These are phyloP conservation scores for Ariolimax columbianus DNA, from an alignment of 2,888 invertebrate species.

Conservation along the genomic window DNA sequence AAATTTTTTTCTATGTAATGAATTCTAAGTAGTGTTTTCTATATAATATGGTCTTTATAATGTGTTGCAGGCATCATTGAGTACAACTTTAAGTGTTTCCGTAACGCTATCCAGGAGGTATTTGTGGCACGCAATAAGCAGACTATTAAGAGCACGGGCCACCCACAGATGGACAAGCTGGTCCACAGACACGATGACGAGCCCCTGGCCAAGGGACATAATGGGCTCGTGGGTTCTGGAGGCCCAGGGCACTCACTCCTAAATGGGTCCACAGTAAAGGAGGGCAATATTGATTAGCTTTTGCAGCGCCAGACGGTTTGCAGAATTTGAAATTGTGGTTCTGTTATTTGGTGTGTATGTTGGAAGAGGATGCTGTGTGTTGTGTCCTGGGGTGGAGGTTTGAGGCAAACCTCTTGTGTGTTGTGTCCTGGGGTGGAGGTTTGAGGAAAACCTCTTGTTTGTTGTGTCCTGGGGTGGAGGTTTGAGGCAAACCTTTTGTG, in stretches of 20 bases:
- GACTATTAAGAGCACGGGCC: slow-evolving; percentile 17
- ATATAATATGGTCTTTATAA: too few species aligned
- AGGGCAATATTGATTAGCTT: background rate
- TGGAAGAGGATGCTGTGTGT: too few species aligned
- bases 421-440: too few species aligned
- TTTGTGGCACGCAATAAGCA: slow-evolving; percentile 84
- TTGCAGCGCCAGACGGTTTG: background rate
- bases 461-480: too few species aligned
- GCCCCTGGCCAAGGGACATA: slow-evolving; percentile 5
- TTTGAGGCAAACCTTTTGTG: too few species aligned
- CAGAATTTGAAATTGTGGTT: background rate
- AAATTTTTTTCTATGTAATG: too few species aligned
- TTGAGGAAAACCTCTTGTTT: too few species aligned
- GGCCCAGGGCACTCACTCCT: slow-evolving; percentile 16
- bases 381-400: too few species aligned
- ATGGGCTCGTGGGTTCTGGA: background rate
- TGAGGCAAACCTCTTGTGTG: too few species aligned
- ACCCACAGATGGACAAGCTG: slow-evolving; percentile 36
- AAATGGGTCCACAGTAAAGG: slow-evolving; percentile 22
- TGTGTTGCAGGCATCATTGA: slow-evolving; percentile 92
- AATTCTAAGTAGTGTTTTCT: too few species aligned
- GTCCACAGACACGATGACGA: slow-evolving; percentile 24
- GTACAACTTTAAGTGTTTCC: slow-evolving; percentile 98
- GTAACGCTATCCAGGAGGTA: slow-evolving; percentile 96
- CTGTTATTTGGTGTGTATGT: background rate